A percentile compares a stretch with the other conserved stretches of the same genome.
Conservation (phyloP, 2,888 invertebrate genomes). For the Trypoxylon attenuatum region DNA sequence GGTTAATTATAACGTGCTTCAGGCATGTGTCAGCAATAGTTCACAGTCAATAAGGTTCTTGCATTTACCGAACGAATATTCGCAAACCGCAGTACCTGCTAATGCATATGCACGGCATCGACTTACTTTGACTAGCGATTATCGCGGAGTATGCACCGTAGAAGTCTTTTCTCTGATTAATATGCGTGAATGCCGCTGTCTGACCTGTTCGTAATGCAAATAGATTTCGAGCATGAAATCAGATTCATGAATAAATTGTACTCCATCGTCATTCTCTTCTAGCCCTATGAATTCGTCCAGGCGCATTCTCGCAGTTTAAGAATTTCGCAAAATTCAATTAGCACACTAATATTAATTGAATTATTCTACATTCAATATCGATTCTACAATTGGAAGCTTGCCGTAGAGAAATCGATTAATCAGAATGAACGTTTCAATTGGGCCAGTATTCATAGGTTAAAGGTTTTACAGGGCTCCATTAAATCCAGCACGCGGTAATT, state of each 20-base stretch:
- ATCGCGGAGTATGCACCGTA: conserved; percentile 24
- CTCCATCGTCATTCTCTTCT: conserved; percentile 27
- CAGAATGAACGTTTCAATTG: no score
- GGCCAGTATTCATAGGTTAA: no score
- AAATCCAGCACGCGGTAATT: no score
- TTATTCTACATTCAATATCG: background rate
- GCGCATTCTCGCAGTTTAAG: background rate
- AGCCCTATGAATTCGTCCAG: conserved; percentile 1
- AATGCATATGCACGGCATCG: conserved; percentile 34
- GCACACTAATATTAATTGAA: conserved; percentile 1
- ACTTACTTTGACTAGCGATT: conserved; percentile 33
- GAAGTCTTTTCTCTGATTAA: conserved; percentile 28
- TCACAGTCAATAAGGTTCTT: conserved; percentile 18
- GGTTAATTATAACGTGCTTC: no score
- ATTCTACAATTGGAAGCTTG: background rate
- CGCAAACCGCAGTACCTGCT: conserved; percentile 29
- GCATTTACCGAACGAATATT: conserved; percentile 3
- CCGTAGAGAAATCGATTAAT: background rate
- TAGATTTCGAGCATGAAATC: conserved; percentile 39
- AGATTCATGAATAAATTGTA: conserved; percentile 33
- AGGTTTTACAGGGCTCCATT: no score
- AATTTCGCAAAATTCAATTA: no score
- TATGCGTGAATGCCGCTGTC: conserved; percentile 19
- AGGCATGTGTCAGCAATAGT: conserved; percentile 27
- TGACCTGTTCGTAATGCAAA: conserved; percentile 23